Evolutionary conservation across 2,888 invertebrate species (phyloP).

Genomic region (Margaritifera margaritifera): DNA sequence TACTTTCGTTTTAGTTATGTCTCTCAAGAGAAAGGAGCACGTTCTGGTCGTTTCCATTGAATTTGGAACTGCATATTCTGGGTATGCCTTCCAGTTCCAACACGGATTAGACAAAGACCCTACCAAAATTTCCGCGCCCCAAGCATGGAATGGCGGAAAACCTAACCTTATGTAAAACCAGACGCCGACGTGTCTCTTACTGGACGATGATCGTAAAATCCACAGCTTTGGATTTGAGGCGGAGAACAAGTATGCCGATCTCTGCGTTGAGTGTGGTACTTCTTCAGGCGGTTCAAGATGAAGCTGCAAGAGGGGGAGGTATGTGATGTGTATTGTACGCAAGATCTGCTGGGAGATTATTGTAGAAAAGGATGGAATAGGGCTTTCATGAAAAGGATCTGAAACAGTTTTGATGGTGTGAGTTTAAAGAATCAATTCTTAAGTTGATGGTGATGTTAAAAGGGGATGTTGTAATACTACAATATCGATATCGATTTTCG

Average conservation of each 20-base stretch:
- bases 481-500: no score
- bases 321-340: no score
- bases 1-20: no score
- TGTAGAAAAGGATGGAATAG: no score
- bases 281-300: conserved; percentile 24
- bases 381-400: no score
- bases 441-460: no score
- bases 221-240: conserved; percentile 25
- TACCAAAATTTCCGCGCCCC: conserved; percentile 5
- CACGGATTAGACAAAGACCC: conserved; percentile 14
- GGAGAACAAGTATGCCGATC: conserved; percentile 18
- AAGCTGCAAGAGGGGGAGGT: conserved; percentile 20
- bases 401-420: no score
- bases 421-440: no score
- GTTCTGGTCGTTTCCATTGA: no score
- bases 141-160: conserved; percentile 15
- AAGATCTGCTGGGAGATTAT: no score
- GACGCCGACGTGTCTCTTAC: conserved; percentile 26
- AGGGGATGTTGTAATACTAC: no score
- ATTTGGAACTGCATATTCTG: not conserved
- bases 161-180: conserved; percentile 18
- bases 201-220: conserved; percentile 11
- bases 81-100: conserved; percentile 14
- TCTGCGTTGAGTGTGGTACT: conserved; percentile 18
- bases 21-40: no score